These are phyloP conservation scores for Fukomys damarensis DNA, from an alignment of 2,113 vertebrate genomes.

Conservation along the genomic window DNA sequence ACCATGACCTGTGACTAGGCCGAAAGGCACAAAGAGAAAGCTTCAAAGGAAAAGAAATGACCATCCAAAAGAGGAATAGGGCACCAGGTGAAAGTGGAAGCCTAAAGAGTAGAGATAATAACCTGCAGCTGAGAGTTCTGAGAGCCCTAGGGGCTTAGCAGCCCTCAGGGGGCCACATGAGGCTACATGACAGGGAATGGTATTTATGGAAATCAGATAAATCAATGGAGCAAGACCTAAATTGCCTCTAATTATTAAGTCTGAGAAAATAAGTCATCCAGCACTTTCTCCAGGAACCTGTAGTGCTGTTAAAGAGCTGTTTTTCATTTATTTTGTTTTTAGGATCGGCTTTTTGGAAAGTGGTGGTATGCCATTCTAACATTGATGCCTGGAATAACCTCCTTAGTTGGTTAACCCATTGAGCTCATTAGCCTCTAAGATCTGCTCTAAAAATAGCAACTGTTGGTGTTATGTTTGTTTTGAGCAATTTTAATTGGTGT, in stretches of 20 bases:
- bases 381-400: neutral
- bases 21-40: constrained; percentile 42
- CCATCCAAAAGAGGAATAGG: neutral
- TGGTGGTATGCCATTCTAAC: neutral
- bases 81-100: neutral
- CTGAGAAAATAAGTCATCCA: constrained; percentile 23
- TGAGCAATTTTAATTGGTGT: constrained; percentile 74
- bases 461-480: constrained; percentile 76
- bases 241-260: constrained; percentile 10
- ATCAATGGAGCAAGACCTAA: constrained; percentile 13
- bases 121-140: neutral
- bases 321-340: constrained; percentile 32
- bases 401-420: constrained; percentile 38
- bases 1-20: neutral
- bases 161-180: neutral
- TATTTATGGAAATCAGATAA: constrained; percentile 40
- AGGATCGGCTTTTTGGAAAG: neutral
- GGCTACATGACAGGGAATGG: neutral
- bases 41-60: constrained; percentile 34
- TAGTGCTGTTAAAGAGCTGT: neutral
- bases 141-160: neutral
- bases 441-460: constrained; percentile 71
- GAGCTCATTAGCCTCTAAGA: constrained; percentile 69
- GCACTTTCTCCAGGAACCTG: constrained; percentile 32
- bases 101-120: neutral